A percentile compares a stretch with the other conserved stretches of the same genome.
Evolutionary conservation across 2,797 vertebrate genomes (phyloP).

Genomic region (Bothrops alternatus): DNA sequence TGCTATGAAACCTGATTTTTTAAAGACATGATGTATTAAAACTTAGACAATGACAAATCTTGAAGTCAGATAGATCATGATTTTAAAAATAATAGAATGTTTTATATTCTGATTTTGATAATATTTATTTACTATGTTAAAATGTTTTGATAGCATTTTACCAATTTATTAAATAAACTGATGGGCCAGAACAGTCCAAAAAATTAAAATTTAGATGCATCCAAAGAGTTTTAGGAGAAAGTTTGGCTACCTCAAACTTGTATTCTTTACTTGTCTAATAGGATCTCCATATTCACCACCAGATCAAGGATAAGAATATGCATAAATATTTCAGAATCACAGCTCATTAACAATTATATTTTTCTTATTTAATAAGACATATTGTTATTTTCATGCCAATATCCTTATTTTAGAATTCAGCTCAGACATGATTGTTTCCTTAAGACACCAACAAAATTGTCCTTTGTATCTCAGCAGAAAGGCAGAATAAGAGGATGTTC

Average conservation of each 20-base stretch:
- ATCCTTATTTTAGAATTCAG: constrained; percentile 25
- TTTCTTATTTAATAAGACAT: constrained; percentile 40
- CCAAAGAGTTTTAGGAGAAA: background rate
- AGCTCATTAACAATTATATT: constrained; percentile 14
- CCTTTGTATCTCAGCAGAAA: background rate
- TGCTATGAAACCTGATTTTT: background rate
- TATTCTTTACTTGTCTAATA: background rate
- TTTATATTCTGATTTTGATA: constrained; percentile 20
- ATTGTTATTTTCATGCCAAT: background rate
- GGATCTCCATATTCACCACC: background rate
- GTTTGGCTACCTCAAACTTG: accelerated
- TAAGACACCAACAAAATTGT: background rate
- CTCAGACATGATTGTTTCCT: constrained; percentile 22
- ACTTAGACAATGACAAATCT: background rate
- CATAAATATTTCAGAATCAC: constrained; percentile 31
- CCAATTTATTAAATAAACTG: constrained; percentile 13
- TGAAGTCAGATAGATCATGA: constrained; percentile 33
- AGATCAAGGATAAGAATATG: background rate
- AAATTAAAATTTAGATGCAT: background rate
- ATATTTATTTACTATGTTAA: background rate
- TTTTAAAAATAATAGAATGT: constrained; percentile 32
- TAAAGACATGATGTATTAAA: background rate
- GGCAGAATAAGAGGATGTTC: background rate
- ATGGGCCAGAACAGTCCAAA: background rate
- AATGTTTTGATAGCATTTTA: background rate